Evolutionary conservation across 1,140 invertebrate genomes (phyloP), one percentile per base, ranked within the genome.

Genomic region (Calliopsis andreniformis): DNA sequence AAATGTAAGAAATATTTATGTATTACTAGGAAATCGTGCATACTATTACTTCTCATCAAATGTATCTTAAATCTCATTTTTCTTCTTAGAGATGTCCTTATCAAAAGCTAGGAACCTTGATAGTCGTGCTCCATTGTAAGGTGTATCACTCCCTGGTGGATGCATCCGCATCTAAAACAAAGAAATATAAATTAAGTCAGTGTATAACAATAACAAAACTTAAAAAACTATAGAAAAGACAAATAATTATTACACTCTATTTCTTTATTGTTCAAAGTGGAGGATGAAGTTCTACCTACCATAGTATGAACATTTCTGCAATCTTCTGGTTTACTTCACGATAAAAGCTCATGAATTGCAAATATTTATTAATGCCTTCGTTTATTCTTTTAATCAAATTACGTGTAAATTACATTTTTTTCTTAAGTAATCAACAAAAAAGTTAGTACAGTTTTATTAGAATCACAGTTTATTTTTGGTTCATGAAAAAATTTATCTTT

Each of bases 121-220:
- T 25, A 94, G 82, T 67, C 92, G 88, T 23, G 89, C 87, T 51
- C 91, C 92, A 78, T 93, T 93, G 77, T 91, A 93, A 0, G 93
- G 92, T 42, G 89, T 89, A 78, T 94, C 92, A 67, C 92, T 93
- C 83, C 94, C 94, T n/a, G 94, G 94, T 25, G 94, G 94, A 89
- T 94, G 92, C 78, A 94, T 92, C 79, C 94, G 91, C 93, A 94
- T 94, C 94, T 95, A 91, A 80, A 92, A 92, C 88, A 89, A 80
- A 75, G n/a, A 49, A 23, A 3, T 16, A 58, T 10, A 20, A 3
- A 64, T 32, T 16, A 66, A 66, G 32, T 14, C 25, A 62, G 12
- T 14, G 12, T 4, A 23, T 32, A 23, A 64, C 18, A 5, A n/a
- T 42, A 51, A 14, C 14, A 16, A 51, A 55, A 25, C 10, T 32